A percentile compares a stretch with the other conserved stretches of the same genome.
phyloP scores from a whole-genome alignment of 2,888 invertebrate species.

The Amblyteles armatorius region DNA sequence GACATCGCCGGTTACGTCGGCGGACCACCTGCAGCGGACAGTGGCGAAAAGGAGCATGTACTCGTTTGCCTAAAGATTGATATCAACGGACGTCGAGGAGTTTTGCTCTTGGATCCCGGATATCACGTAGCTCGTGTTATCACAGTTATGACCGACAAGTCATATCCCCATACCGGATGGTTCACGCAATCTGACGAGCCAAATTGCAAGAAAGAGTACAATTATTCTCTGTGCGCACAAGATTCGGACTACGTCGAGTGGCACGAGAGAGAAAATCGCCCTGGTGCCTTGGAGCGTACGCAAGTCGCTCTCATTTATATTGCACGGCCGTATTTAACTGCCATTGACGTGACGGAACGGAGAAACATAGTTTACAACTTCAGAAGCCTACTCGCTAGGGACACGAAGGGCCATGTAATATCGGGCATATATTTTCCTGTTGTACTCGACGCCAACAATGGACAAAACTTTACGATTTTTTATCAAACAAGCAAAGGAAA shows the following conservation, averaged over 20 bases:
- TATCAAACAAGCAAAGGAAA: constrained; percentile 89
- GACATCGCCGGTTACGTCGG: constrained; percentile 84
- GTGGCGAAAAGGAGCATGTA: constrained; percentile 95
- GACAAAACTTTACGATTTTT: constrained; percentile 90
- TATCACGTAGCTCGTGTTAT: constrained; percentile 95
- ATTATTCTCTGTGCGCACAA: constrained; percentile 90
- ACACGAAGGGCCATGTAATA: constrained; percentile 92
- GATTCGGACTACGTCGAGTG: constrained; percentile 93
- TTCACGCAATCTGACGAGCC: constrained; percentile 93
- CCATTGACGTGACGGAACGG: constrained; percentile 94
- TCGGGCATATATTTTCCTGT: constrained; percentile 95
- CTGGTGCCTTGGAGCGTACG: constrained; percentile 86
- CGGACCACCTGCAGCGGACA: constrained; percentile 85
- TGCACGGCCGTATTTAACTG: constrained; percentile 91
- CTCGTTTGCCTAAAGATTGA: constrained; percentile 91
- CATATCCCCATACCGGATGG: constrained; percentile 95
- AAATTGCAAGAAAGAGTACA: constrained; percentile 92
- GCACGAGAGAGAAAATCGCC: constrained; percentile 91
- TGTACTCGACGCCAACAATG: constrained; percentile 84
- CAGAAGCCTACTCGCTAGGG: constrained; percentile 92
- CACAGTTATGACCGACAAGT: constrained; percentile 94
- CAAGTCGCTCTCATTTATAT: constrained; percentile 92
- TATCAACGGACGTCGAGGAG: constrained; percentile 90
- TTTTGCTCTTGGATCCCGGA: constrained; percentile 95
- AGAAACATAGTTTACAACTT: constrained; percentile 95